Percentiles rank a stretch among this genome's conserved stretches.
Evolutionary conservation across 53 echinoderm and acorn worm species (phyloP).

Genomic region (Luidia sarsii): DNA sequence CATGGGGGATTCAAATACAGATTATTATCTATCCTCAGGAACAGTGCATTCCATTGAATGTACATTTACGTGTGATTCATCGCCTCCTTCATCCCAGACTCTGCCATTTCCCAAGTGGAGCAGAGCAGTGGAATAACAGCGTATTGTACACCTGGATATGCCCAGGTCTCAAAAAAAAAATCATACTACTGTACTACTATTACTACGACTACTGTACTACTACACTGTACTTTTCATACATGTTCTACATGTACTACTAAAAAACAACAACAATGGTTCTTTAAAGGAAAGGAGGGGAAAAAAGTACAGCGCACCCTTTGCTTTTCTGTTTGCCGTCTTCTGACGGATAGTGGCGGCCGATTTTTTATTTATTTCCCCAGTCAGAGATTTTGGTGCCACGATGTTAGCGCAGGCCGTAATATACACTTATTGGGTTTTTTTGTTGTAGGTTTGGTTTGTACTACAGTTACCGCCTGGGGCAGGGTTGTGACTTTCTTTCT

Average conservation of each 20-base stretch:
- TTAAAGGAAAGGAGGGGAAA: background rate
- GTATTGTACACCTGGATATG: too few species aligned
- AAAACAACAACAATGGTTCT: background rate
- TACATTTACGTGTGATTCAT: too few species aligned
- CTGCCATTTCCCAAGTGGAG: too few species aligned
- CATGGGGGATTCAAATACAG: too few species aligned
- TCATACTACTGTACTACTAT: background rate
- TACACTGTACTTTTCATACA: background rate
- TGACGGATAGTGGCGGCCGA: too few species aligned
- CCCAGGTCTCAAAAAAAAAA: background rate
- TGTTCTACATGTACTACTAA: background rate
- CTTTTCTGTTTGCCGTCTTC: too few species aligned
- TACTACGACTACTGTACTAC: background rate
- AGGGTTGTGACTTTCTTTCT: slow-evolving; percentile 56
- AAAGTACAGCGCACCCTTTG: slow-evolving; percentile 46
- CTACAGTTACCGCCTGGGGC: slow-evolving; percentile 4
- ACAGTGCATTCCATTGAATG: too few species aligned
- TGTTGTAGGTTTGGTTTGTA: background rate
- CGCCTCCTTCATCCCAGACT: too few species aligned
- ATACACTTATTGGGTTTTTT: slow-evolving; percentile 21
- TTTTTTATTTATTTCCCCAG: too few species aligned
- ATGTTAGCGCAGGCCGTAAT: slow-evolving; percentile 22
- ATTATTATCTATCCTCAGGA: too few species aligned
- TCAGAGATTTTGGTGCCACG: background rate
- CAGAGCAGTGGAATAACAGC: too few species aligned